Evolutionary conservation across 2,797 vertebrate species (phyloP), one percentile per base, ranked within the genome.

Genomic region (Girardinus metallicus): DNA sequence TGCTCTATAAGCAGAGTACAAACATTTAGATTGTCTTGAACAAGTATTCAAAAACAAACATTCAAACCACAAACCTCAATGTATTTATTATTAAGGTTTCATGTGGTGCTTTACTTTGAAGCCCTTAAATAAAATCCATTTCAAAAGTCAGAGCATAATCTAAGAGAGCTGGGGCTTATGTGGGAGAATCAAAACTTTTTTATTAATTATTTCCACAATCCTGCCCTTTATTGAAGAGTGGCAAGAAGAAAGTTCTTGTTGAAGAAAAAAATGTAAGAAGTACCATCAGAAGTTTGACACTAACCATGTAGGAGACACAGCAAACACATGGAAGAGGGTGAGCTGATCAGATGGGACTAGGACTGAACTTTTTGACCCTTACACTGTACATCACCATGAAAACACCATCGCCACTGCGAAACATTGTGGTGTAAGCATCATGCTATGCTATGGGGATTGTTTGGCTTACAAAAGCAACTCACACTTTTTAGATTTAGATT

Each of bases 1-100:
- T 74, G 29, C 57, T 76, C 70, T 26, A 64, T 70, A 76, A 53
- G 78, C 53, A 74, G 55, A 34, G 10, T 15, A 47, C 43, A 77
- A 64, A 66, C 43, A 66, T 68, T 43, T 39, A 66, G 1, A 39
- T 2, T 36, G 39, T 43, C 66, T 70, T n/a, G 41, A 26, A 70
- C 23, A 70, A 26, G 5, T 43, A 44, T 43, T 70, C 39, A 43
- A 13, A 43, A 4, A n/a, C 26, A 26, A 43, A 43, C 9, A 1
- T 26, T 43, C 5, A 39, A 70, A 43, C 36, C 36, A 66, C 23
- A 71, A 29, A 71, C 68, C 5, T 7, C 7, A 43, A 29, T 29
- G 39, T 44, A 68, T 41, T 68, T 68, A 71, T 44, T 9, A 29
- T 44, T 15, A 43, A 71, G 5, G 41, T 71, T 43, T n/a, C 6